These are phyloP conservation scores for Yponomeuta plumbellus DNA, from an alignment of 2,888 invertebrate species.

Conservation along the genomic window DNA sequence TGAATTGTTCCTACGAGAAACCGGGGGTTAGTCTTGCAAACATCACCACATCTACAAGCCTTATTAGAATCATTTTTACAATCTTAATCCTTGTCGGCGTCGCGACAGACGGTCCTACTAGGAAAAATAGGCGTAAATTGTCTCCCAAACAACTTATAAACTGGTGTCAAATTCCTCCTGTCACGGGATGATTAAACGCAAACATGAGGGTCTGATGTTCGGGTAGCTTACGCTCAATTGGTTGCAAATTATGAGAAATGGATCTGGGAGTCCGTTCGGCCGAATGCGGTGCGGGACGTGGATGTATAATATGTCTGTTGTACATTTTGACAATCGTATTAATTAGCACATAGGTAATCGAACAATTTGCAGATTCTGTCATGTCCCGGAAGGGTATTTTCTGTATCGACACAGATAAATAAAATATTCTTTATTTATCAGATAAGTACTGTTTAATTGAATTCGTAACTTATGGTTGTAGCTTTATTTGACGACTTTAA, in stretches of 20 bases:
- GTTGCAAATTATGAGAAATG: constrained; percentile 41
- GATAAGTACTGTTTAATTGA: too few relatives aligned
- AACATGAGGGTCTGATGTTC: constrained; percentile 21
- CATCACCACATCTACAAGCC: too few relatives aligned
- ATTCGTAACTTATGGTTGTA: too few relatives aligned
- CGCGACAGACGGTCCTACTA: not conserved
- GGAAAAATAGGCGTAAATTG: not conserved
- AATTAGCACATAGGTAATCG: too few relatives aligned
- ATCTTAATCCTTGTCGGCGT: not conserved
- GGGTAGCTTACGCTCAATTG: constrained; percentile 46
- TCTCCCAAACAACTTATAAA: not conserved
- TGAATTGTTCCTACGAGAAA: too few relatives aligned
- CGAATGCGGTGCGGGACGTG: constrained; percentile 26
- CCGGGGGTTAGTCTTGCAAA: too few relatives aligned
- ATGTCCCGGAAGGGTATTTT: too few relatives aligned
- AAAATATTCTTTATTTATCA: too few relatives aligned
- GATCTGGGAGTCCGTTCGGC: constrained; percentile 23
- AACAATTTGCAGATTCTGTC: too few relatives aligned
- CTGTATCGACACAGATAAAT: too few relatives aligned
- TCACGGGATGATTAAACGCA: constrained; percentile 8
- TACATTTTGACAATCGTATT: too few relatives aligned
- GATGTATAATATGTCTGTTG: not conserved
- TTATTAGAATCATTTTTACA: not conserved
- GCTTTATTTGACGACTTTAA: too few relatives aligned
- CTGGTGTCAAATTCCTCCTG: constrained; percentile 7